Conservation (phyloP, 2,888 invertebrate species). For the Polyommatus iphigenia region DNA sequence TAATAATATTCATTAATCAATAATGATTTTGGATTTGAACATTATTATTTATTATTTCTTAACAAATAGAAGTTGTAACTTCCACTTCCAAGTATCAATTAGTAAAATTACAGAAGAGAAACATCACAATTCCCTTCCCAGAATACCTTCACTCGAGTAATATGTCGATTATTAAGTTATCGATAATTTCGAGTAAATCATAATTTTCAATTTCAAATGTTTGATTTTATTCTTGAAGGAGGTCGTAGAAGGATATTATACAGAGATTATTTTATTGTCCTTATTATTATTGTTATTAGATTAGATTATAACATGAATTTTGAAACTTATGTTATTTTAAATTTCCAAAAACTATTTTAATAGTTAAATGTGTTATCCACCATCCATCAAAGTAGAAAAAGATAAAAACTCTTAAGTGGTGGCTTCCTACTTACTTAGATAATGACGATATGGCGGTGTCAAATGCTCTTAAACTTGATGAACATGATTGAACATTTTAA, state of each 20-base stretch:
- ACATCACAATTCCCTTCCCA: background rate
- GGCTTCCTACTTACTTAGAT: constrained; percentile 69
- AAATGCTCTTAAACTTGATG: background rate
- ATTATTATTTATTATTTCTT: background rate
- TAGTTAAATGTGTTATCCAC: background rate
- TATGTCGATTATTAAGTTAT: background rate
- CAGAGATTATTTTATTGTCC: too few relatives aligned
- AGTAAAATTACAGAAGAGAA: background rate
- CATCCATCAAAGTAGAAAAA: background rate
- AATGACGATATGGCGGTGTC: constrained; percentile 45
- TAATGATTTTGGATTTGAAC: too few relatives aligned
- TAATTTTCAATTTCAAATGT: background rate
- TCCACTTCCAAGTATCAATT: constrained; percentile 30
- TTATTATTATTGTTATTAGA: too few relatives aligned
- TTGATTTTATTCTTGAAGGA: too few relatives aligned
- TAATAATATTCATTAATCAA: background rate
- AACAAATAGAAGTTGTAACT: background rate
- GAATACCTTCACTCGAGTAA: background rate
- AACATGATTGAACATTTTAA: background rate
- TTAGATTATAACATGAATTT: too few relatives aligned
- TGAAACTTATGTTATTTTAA: too few relatives aligned
- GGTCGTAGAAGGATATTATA: too few relatives aligned
- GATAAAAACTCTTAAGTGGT: constrained; percentile 50
- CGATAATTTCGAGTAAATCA: background rate
- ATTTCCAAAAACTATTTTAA: background rate